Evolutionary conservation across 2,888 invertebrate species (phyloP), one percentile per base, ranked within the genome.

Genomic region (Leucophora obtusa): DNA sequence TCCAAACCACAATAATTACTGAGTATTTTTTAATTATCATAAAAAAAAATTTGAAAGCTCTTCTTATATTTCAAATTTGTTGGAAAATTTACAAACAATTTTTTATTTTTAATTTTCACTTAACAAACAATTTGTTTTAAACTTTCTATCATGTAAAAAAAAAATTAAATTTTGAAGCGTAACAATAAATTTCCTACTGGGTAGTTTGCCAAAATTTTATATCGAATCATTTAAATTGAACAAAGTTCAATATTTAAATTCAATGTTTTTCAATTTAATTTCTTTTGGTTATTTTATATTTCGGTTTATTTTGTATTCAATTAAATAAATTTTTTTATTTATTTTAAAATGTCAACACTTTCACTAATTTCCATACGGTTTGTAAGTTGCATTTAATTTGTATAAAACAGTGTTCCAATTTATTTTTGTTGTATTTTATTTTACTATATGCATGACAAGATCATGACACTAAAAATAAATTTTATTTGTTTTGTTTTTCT

Each of bases 381-480:
- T 62, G 14, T 11, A 38, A 11, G 38, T 47, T 53, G 38, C 33
- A 65, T 70, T 65, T 56, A 62, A 73, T 86, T 82, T 82, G 71
- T 83, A 24, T 86, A 82, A 83, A 82, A 86, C 84, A 82, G 86
- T 87, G 86, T 85, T 85, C 86, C 86, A 86, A 84, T 86, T 86
- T 51, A 24, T 50, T 63, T 35, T 59, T 17, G 18, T 47, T n/a
- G 43, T 47, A 47, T 4, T 21, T 17, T 2, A 59, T 14, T 47
- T 17, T 33, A 28, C 1, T 28, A 3, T 28, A 58, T 53, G 33
- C 71, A 63, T 54, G 51, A 71, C 73, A 82, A 79, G 79, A 82
- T 75, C 75, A 82, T 75, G 68, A 63, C 79, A 79, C 79, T 71
- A 79, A 78, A 82, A 79, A 74, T 79, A 72, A 43, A 71, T 60